phyloP scores from a whole-genome alignment of 1,140 invertebrate genomes.

The Oedothorax gibbosus region DNA sequence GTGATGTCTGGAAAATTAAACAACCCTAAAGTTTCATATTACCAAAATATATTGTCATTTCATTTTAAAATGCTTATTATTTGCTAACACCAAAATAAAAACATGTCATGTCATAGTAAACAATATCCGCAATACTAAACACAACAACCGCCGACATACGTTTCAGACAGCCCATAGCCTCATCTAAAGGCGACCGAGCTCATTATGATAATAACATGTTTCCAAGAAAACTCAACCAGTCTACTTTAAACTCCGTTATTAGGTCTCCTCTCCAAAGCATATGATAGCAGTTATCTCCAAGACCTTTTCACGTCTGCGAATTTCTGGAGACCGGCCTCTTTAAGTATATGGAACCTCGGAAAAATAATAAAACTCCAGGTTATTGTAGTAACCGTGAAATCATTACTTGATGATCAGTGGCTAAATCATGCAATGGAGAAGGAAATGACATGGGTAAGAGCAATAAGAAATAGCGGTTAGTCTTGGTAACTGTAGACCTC shows the following conservation, averaged over 20 bases:
- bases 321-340: constrained; percentile 10
- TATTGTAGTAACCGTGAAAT: no score
- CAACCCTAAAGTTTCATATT: no score
- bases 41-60: no score
- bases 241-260: constrained; percentile 19
- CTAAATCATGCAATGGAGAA: no score
- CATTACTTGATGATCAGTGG: no score
- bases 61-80: no score
- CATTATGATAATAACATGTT: constrained; percentile 26
- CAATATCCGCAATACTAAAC: no score
- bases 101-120: no score
- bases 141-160: not conserved
- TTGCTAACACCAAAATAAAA: no score
- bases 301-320: not conserved
- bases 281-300: not conserved
- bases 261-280: not conserved
- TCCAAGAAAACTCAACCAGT: constrained; percentile 2
- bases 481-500: not conserved
- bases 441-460: no score
- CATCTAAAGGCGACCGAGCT: not conserved
- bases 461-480: not conserved
- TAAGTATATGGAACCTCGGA: not conserved
- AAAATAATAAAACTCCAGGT: no score
- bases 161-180: not conserved
- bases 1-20: no score